Evolutionary conservation across 1,140 invertebrate species (phyloP), one percentile per base, ranked within the genome.

Genomic region (Drosophila cardini): DNA sequence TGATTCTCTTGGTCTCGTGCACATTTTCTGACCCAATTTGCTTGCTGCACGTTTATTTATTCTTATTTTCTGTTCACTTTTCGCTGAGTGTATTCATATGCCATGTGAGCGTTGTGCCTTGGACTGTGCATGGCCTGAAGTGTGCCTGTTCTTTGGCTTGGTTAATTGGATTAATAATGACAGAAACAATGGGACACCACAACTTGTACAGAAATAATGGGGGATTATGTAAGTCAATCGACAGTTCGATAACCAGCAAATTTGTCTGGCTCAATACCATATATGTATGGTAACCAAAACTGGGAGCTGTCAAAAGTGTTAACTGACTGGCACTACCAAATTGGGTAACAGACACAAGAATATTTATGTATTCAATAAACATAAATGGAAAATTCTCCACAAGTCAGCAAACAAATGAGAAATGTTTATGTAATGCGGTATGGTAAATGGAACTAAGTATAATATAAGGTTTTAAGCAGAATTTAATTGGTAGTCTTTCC

Each of bases 121-220:
- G 64, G 50, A 34, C 48, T 72, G 38, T 69, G 65, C 65, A 52
- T 52, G 58, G 61, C 16, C 68, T 32, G 46, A 34, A 48, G 55
- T 68, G 52, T 56, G 61, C 42, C 52, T 78, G 81, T 84, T 84
- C 80, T 84, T 81, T 69, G 72, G 79, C 73, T 80, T 1, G 21
- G 62, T 68, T 84, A 84, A 84, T 84, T 84, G 80, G 80, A 84
- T 84, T 84, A 84, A 77, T 84, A 84, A 84, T 84, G 81, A 85
- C 76, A 84, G 81, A 80, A 80, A 84, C 81, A 84, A 83, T 83
- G 80, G 76, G 67, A 64, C 65, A 64, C 34, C 76, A 26, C 21
- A 62, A 42, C 72, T 78, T 58, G 64, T 46, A 60, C 65, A 84
- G 53, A 72, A 76, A 76, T 84, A 71, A 79, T 72, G 76, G 76